Conservation (phyloP, 2,113 vertebrate species). For the Lontra canadensis region DNA sequence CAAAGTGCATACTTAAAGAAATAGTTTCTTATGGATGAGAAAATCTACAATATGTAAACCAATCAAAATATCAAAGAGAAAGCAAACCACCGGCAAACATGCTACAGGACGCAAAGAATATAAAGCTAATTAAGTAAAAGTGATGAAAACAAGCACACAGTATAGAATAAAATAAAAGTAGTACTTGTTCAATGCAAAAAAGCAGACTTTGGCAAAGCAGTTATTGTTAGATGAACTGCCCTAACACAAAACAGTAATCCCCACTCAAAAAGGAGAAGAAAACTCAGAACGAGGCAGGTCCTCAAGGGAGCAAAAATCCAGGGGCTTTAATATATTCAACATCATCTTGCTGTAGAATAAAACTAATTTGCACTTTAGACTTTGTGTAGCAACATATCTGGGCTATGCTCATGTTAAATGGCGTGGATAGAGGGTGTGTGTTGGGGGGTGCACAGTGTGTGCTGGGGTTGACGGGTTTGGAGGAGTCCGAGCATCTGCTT, state of each 20-base stretch:
- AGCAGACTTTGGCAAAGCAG: conserved; percentile 74
- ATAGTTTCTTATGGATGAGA: conserved; percentile 78
- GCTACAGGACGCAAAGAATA: conserved; percentile 82
- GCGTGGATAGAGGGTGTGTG: no score
- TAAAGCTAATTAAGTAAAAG: conserved; percentile 60
- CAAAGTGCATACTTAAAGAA: conserved; percentile 71
- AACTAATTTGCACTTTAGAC: neutral
- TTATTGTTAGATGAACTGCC: conserved; percentile 67
- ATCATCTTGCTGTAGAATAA: neutral
- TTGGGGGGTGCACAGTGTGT: neutral
- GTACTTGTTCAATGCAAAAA: conserved; percentile 59
- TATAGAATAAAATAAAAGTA: conserved; percentile 67
- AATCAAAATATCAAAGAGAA: conserved; percentile 78
- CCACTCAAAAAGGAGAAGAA: conserved; percentile 78
- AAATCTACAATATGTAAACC: conserved; percentile 73
- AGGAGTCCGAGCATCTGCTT: neutral
- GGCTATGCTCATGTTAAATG: neutral
- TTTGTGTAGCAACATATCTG: neutral
- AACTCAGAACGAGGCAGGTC: conserved; percentile 70
- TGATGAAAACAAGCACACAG: conserved; percentile 65
- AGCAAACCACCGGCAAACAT: conserved; percentile 86
- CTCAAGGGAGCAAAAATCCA: conserved; percentile 17
- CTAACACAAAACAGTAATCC: conserved; percentile 37
- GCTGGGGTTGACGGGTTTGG: neutral
- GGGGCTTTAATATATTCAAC: neutral